Evolutionary conservation across 2,888 invertebrate genomes (phyloP), one percentile per base, ranked within the genome.

Genomic region (Magallana nippona): DNA sequence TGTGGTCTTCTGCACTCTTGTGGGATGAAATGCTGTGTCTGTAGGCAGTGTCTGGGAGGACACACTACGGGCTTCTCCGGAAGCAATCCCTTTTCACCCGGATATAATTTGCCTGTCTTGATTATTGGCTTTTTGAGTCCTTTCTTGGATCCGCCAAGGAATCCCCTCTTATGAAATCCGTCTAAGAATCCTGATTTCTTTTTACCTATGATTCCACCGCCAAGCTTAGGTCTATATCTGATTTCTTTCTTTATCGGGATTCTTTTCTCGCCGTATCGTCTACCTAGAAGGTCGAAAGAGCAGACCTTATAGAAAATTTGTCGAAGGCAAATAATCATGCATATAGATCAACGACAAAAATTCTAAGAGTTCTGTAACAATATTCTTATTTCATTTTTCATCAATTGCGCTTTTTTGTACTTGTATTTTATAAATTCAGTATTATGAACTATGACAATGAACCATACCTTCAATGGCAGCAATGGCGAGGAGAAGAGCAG

Each of bases 1-100:
- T 81, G 81, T n/a, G 81, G 81, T 55, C 44, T 19, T 27, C 81
- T 62, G 44, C 81, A 81, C 27, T 81, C 62, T n/a, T 81, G 60
- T 55, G 81, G 63, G 19, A 81, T 81, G 27, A 57, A 56, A 3
- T 55, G 27, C 55, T 55, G 55, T 32, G 58, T 56, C 19, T 71
- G 71, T 10, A 71, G 71, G 58, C 80, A 80, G 10, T 44, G 62
- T 17, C 60, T 27, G 15, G 44, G 63, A 13, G 81, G 81, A 62
- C 81, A 81, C 11, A 56, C n/a, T 11, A 11, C 27, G 5, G 32
- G 22, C 32, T 27, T 27, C 19, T 32, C 63, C 2, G 63, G 63
- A 63, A 63, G 22, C 22, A 71, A 2, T 32, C 71, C 32, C 3
- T 11, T 10, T 71, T 32, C 32, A 5, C 71, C 71, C 5, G 71